phyloP scores from a whole-genome alignment of 2,888 invertebrate genomes.

The Tetramorium bicarinatum region DNA sequence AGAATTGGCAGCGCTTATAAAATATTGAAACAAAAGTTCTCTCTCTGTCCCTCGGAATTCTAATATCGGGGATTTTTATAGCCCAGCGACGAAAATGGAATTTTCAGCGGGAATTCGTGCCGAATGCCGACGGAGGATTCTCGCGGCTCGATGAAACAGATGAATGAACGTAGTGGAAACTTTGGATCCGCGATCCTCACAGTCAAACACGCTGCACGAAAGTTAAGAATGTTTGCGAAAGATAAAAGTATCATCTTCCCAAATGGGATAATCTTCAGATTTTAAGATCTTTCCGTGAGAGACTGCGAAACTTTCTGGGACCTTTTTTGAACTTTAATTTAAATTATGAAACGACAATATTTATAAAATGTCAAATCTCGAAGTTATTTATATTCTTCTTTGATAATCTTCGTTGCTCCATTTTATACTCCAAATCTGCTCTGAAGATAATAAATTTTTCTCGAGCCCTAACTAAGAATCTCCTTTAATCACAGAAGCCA shows the following conservation, averaged over 20 bases:
- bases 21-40: slow-evolving; percentile 3
- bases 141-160: neutral
- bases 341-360: neutral
- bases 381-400: neutral
- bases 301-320: neutral
- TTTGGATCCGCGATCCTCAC: neutral
- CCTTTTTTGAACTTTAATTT: neutral
- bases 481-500: neutral
- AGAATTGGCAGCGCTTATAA: slow-evolving; percentile 26
- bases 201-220: neutral
- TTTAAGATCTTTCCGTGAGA: neutral
- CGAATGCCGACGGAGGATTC: neutral
- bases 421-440: neutral
- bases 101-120: neutral
- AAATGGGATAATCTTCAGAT: neutral
- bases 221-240: neutral
- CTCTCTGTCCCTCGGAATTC: neutral
- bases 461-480: neutral
- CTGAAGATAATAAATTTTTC: neutral
- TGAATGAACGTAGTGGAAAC: slow-evolving; percentile 33
- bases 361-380: neutral
- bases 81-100: neutral
- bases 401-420: neutral
- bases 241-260: neutral
- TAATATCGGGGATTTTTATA: neutral